phyloP scores from a whole-genome alignment of 1,140 invertebrate species.

The Nixonia krombeini region DNA sequence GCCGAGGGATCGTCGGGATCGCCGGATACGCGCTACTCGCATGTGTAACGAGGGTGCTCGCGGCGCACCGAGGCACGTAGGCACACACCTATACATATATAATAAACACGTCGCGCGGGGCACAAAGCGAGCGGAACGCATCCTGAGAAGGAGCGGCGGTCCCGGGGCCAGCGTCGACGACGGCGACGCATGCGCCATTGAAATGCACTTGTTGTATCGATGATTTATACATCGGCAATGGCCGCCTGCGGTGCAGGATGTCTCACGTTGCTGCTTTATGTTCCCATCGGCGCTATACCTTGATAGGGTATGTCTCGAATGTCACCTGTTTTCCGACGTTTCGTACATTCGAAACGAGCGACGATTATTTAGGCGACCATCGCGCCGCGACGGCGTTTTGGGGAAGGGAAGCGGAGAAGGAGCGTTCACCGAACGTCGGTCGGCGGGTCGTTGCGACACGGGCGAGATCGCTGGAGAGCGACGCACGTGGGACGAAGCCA shows the following conservation, averaged over 20 bases:
- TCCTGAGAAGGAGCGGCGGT: too few species aligned
- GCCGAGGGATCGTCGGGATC: conserved; percentile 34
- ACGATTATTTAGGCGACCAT: too few species aligned
- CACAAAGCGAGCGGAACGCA: conserved; percentile 40
- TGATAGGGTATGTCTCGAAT: conserved; percentile 50
- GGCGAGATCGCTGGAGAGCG: neutral
- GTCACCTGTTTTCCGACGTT: conserved; percentile 35
- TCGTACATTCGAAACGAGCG: conserved; percentile 26
- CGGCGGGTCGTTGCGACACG: conserved; percentile 5
- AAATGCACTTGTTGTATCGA: conserved; percentile 67
- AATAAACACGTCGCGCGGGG: conserved; percentile 39
- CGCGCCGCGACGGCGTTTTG: too few species aligned
- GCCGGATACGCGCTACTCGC: conserved; percentile 66
- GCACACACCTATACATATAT: too few species aligned
- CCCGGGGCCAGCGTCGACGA: too few species aligned
- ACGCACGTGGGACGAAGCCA: conserved; percentile 19
- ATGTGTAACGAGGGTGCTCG: conserved; percentile 65
- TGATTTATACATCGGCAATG: conserved; percentile 66
- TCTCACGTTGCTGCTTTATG: conserved; percentile 65
- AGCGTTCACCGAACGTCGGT: too few species aligned
- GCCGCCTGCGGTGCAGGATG: conserved; percentile 64
- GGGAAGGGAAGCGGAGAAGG: neutral
- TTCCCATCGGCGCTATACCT: conserved; percentile 55
- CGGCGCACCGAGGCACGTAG: conserved; percentile 28
- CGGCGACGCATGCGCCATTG: conserved; percentile 53